Evolutionary conservation across 2,113 vertebrate genomes (phyloP).

Genomic region (Aleadryas rufinucha): DNA sequence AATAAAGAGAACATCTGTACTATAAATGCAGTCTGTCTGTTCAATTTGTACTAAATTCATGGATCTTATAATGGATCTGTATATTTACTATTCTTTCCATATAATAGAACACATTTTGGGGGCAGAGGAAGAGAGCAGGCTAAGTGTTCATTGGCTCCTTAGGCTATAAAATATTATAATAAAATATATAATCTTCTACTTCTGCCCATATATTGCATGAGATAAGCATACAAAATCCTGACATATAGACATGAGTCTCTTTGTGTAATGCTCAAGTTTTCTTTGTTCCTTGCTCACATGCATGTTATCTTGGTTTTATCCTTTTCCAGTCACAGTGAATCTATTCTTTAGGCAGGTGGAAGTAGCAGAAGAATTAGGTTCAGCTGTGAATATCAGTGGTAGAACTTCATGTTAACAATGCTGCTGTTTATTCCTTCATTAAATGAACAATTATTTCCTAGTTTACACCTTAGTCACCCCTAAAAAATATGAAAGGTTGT

Average conservation of each 20-base stretch:
- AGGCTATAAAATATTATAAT: background rate
- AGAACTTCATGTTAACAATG: background rate
- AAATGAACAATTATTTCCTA: background rate
- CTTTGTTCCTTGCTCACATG: background rate
- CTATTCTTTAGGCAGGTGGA: background rate
- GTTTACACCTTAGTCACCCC: background rate
- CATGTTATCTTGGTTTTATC: background rate
- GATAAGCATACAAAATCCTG: background rate
- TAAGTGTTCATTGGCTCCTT: background rate
- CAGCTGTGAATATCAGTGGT: background rate
- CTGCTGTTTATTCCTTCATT: background rate
- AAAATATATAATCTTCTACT: background rate
- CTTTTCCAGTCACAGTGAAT: background rate
- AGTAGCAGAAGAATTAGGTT: background rate
- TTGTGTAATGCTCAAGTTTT: background rate
- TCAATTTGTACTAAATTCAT: conserved; percentile 35
- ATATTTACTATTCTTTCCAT: conserved; percentile 21
- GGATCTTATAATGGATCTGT: background rate
- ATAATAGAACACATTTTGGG: background rate
- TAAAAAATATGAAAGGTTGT: background rate
- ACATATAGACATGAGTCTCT: background rate
- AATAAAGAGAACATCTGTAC: conserved; percentile 53
- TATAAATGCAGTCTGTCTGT: conserved; percentile 1
- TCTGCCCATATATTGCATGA: background rate
- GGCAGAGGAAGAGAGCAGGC: background rate